phyloP scores from a whole-genome alignment of 2,888 invertebrate species.

The Drosophila meridionalis region DNA sequence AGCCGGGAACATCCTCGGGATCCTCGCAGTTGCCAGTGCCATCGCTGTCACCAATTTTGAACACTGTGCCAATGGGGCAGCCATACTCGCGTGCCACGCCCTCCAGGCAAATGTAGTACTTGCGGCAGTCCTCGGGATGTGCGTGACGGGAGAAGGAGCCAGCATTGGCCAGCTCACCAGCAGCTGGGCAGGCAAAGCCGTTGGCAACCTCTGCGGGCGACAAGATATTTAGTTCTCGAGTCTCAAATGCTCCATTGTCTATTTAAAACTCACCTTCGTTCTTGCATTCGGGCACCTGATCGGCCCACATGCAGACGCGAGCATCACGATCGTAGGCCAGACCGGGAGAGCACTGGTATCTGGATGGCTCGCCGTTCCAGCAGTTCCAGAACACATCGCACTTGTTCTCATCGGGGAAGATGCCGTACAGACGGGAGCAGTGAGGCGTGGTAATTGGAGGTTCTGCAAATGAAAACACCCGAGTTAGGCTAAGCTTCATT shows the following conservation, averaged over 20 bases:
- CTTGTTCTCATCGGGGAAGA: slow-evolving; percentile 94
- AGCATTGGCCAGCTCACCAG: slow-evolving; percentile 91
- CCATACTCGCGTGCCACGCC: slow-evolving; percentile 96
- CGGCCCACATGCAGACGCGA: slow-evolving; percentile 98
- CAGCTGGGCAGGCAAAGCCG: slow-evolving; percentile 93
- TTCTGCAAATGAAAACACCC: slow-evolving; percentile 86
- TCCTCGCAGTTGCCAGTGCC: slow-evolving; percentile 97
- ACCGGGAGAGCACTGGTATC: slow-evolving; percentile 97
- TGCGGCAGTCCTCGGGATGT: slow-evolving; percentile 97
- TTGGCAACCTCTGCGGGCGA: slow-evolving; percentile 92
- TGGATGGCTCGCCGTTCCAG: slow-evolving; percentile 97
- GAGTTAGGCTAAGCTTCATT: not conserved
- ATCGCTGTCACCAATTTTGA: slow-evolving; percentile 96
- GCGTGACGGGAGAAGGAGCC: slow-evolving; percentile 97
- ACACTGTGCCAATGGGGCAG: slow-evolving; percentile 97
- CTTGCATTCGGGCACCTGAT: slow-evolving; percentile 96
- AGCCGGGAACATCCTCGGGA: slow-evolving; percentile 97
- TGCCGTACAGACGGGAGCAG: slow-evolving; percentile 94
- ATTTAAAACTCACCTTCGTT: slow-evolving; percentile 90
- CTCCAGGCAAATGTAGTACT: slow-evolving; percentile 97
- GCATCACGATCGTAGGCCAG: slow-evolving; percentile 97
- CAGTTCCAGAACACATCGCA: slow-evolving; percentile 98
- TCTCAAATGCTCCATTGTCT: no score
- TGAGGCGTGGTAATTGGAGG: slow-evolving; percentile 93
- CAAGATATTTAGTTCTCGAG: not conserved